Conservation (phyloP, 1,140 invertebrate genomes). For the Pseudoatta argentina region DNA sequence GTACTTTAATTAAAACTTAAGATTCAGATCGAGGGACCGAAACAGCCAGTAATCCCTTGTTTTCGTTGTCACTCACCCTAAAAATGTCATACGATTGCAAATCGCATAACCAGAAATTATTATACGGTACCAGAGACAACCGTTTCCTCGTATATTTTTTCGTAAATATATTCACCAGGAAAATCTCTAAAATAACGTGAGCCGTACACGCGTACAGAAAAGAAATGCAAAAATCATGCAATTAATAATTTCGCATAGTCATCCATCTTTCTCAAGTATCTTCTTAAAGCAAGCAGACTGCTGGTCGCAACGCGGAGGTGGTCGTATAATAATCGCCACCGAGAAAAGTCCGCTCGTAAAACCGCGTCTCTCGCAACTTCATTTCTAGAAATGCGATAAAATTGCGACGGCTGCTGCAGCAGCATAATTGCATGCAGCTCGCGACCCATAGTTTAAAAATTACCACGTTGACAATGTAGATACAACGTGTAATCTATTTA, state of each 20-base stretch:
- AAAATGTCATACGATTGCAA: constrained; percentile 33
- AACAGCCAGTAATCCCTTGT: background rate
- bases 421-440: background rate
- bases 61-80: constrained; percentile 10
- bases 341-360: constrained; percentile 44
- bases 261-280: constrained; percentile 21
- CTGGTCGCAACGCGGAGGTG: background rate
- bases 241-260: constrained; percentile 46
- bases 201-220: background rate
- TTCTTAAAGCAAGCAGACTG: background rate
- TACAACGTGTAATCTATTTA: constrained; percentile 22
- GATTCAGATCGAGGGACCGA: background rate
- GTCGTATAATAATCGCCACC: constrained; percentile 34
- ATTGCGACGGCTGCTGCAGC: background rate
- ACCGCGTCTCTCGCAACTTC: background rate
- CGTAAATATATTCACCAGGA: constrained; percentile 26
- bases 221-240: background rate
- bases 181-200: constrained; percentile 26
- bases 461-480: background rate
- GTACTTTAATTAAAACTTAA: constrained; percentile 22
- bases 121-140: background rate
- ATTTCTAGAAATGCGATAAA: constrained; percentile 38
- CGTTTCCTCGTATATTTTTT: constrained; percentile 37
- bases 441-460: background rate
- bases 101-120: constrained; percentile 31